Base-by-base conservation (phyloP, 1,140 invertebrate genomes). In the Listronotus bonariensis region DNA sequence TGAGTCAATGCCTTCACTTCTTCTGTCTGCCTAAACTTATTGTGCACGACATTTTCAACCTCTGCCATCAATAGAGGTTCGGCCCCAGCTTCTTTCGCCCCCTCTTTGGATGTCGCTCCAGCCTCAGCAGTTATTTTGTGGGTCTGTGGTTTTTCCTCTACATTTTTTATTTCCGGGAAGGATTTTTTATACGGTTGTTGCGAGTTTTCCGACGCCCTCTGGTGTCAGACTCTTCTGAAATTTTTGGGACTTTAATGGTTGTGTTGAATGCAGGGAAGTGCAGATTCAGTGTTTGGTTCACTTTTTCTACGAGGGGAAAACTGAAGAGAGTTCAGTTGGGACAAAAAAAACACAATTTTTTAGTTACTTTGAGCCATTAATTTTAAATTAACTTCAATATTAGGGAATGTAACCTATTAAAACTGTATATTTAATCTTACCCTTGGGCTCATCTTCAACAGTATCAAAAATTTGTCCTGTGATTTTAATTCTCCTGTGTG, bases 1-100 rank as follows among this genome's bases (percentile, higher is more conserved):
- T 97, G 95, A 0, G 94, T 97, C 43, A 98, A 76, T 3, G 97
- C 96, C 82, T 98, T 99, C 17, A 99, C 90, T 86, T 99, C 96
- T 78, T 96, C 93, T 12, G 90, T 97, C 78, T 91, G 91, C 68
- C 89, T 85, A 79, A 96, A 98, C 69, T 92, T 89, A 61, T 96
- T 90, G 76, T 96, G 92, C 34, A 87, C 84, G 43, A 98, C 78
- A 84, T 99, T 99, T 79, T 97, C 94, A 32, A 96, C 93, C 81
- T 97, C 93, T 0, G 92, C 95, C 90, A 98, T 96, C 32, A 99
- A 80, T 9, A 99, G 83, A 73, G 66, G 65, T 8, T 77, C 62
- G 49, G 41, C 31, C 55, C 67, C 63, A 15, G 59, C 38, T 12
- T 10, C 18, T 18, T 14, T 11, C 14, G n/a, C 7, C 41, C 58